A percentile compares a stretch with the other conserved stretches of the same genome.
Conservation (phyloP, 1,140 invertebrate species). For the Drosophila carrolli region DNA sequence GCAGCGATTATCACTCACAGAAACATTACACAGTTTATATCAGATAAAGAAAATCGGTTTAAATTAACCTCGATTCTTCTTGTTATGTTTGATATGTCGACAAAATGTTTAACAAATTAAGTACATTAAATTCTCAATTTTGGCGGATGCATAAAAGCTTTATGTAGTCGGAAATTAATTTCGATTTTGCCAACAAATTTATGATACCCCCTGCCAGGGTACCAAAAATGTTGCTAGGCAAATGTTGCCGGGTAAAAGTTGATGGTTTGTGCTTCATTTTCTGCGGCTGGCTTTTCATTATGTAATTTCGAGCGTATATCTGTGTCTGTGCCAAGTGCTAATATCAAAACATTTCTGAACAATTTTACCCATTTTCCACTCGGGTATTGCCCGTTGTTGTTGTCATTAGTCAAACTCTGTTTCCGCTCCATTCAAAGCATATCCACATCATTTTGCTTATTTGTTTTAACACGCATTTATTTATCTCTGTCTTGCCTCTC, state of each 20-base stretch:
- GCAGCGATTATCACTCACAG: too few species aligned
- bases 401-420: slow-evolving; percentile 61
- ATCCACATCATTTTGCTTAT: slow-evolving; percentile 30
- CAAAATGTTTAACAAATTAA: too few species aligned
- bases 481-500: slow-evolving; percentile 1
- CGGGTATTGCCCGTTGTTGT: slow-evolving; percentile 10
- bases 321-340: slow-evolving; percentile 54
- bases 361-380: slow-evolving; percentile 45
- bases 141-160: not conserved
- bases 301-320: slow-evolving; percentile 45
- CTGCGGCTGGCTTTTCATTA: slow-evolving; percentile 39
- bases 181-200: not conserved
- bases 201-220: slow-evolving; percentile 12
- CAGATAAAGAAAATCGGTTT: too few species aligned
- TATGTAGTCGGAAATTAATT: not conserved
- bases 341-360: slow-evolving; percentile 58
- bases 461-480: slow-evolving; percentile 55
- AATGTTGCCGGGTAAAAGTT: slow-evolving; percentile 69
- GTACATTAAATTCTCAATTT: too few species aligned
- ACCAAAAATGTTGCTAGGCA: slow-evolving; percentile 58
- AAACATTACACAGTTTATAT: too few species aligned
- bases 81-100: too few species aligned
- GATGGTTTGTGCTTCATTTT: slow-evolving; percentile 49
- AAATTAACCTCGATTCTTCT: too few species aligned
- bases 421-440: slow-evolving; percentile 52